Evolutionary conservation across 2,888 invertebrate genomes (phyloP), one percentile per base, ranked within the genome.

Genomic region (Pachliopta kotzebuea): DNA sequence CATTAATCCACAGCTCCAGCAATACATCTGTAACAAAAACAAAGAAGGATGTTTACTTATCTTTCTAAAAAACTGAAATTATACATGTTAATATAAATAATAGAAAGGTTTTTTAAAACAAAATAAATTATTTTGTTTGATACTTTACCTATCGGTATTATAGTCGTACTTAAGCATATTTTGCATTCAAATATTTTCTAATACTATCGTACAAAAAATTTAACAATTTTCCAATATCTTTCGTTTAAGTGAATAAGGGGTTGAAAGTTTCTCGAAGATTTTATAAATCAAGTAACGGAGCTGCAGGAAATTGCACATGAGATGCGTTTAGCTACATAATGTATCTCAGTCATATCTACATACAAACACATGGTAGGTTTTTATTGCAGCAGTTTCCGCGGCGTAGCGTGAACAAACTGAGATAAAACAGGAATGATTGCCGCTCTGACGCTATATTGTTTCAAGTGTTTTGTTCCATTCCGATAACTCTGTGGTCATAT

Each of bases 361-460:
- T 68, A 69, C 69, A 72, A 75, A 78, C 79, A 83, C 77, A 80
- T 79, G 79, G 80, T 84, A 84, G 85, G 88, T 90, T 90, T 88
- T 89, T 90, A 90, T 89, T 86, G 82, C 84, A 77, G 78, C 84
- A 80, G 87, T 86, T 86, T 84, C 86, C 87, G 85, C 78, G 79
- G 80, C 83, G 76, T 79, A 79, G 85, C 84, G 85, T 90, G 90
- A 83, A 81, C 88, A 88, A 88, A 89, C 88, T 85, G 82, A 85
- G 89, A 90, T 90, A 90, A 90, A 90, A 88, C 85, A 85, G 84
- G 83, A 90, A 87, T 87, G 87, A 90, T 90, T 86, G 89, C 88
- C 86, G 85, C 86, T 83, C 84, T 84, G 83, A 84, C 85, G 83
- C 82, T 87, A 88, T 88, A 88, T 86, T 88, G 85, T 90, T 89